Evolutionary conservation across 1,140 invertebrate genomes (phyloP), one percentile per base, ranked within the genome.

Genomic region (Plutomurus gul): DNA sequence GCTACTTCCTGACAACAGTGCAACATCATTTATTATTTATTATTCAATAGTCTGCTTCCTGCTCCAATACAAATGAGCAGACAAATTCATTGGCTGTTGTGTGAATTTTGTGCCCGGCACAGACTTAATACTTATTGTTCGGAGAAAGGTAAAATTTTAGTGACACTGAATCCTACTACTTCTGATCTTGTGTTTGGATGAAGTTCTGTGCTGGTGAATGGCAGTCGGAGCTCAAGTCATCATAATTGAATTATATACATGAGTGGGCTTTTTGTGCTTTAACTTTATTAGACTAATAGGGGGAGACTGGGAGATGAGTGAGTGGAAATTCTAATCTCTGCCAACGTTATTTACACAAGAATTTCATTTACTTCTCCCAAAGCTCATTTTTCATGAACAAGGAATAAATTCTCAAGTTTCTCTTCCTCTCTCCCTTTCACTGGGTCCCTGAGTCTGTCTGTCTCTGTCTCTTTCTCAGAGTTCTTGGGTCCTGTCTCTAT

Each of bases 261-360:
- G 56, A 65, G 56, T 65, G 56, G 56, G 56, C 56, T 65, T 65
- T 65, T 65, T 65, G 56, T 65, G 30, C 56, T 30, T 65, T 65
- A 65, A 65, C 56, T 65, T 27, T 65, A 33, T 65, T 65, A 65
- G 56, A 65, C 30, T 65, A 65, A 65, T 65, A 65, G 56, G 51
- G 51, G 18, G 56, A 65, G 56, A n/a, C n/a, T 33, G 27, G 56
- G 56, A 65, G 56, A 25, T 65, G 56, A 65, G 56, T 27, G 36
- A 65, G 56, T 65, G 56, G 56, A 65, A 65, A 65, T 65, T 65
- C 25, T 65, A 65, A 65, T 65, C 56, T 65, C 56, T 65, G 56
- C 30, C 56, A 65, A 18, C 56, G 16, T 36, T 65, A 65, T 65
- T 65, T 65, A 65, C 56, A 65, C 56, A 65, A 27, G 30, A 65